Percentiles rank a stretch among this genome's conserved stretches.
These are phyloP conservation scores for Beroe forskalii DNA, from an alignment of 37 sponge, comb jelly and placozoan genomes.

Conservation along the genomic window DNA sequence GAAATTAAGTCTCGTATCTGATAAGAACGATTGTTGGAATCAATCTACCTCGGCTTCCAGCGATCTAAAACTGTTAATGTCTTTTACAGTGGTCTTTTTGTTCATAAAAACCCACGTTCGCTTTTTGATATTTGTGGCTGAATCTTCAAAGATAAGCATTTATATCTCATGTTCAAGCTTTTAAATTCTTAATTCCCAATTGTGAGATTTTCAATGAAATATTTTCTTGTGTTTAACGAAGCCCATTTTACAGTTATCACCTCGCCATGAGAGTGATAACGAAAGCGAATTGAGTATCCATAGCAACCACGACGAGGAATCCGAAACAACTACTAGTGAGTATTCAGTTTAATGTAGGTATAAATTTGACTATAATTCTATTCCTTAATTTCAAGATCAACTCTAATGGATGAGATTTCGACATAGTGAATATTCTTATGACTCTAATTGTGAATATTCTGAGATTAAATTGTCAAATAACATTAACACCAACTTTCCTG, in stretches of 20 bases:
- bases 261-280: slow-evolving; percentile 16
- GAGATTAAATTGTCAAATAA: too few relatives aligned
- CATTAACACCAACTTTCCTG: too few relatives aligned
- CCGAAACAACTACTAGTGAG: slow-evolving; percentile 8
- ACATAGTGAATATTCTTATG: too few relatives aligned
- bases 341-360: neutral
- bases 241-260: neutral
- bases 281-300: slow-evolving; percentile 44
- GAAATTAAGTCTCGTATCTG: too few relatives aligned
- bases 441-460: too few relatives aligned
- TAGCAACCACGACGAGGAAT: neutral
- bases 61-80: too few relatives aligned
- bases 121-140: neutral
- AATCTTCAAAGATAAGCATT: too few relatives aligned
- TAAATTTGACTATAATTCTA: neutral
- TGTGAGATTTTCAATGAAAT: neutral
- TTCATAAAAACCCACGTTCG: neutral
- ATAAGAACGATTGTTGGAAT: too few relatives aligned
- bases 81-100: neutral
- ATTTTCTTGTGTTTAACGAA: neutral
- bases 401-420: too few relatives aligned
- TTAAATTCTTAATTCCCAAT: neutral
- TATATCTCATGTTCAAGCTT: too few relatives aligned
- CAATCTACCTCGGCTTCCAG: too few relatives aligned
- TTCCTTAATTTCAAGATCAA: too few relatives aligned